Percentiles rank a stretch among this genome's conserved stretches.
Evolutionary conservation across 2,888 invertebrate genomes (phyloP).

Genomic region (Drosophila anomalata): DNA sequence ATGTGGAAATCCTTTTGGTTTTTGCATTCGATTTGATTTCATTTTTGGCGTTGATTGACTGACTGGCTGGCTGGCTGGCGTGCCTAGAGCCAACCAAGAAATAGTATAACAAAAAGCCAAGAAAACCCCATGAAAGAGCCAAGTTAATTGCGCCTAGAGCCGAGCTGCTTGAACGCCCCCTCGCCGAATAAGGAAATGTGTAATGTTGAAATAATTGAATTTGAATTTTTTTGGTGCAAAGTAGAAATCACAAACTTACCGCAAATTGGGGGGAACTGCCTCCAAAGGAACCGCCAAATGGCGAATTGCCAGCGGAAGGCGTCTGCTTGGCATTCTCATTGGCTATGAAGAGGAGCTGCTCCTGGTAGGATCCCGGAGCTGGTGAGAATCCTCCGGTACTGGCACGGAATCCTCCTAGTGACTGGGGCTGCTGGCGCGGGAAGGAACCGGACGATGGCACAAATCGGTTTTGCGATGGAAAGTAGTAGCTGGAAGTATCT

Average conservation of each 20-base stretch:
- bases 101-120: slow-evolving; percentile 4
- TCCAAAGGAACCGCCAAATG: slow-evolving; percentile 75
- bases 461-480: slow-evolving; percentile 82
- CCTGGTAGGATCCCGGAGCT: slow-evolving; percentile 81
- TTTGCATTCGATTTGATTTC: slow-evolving; percentile 63
- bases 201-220: slow-evolving; percentile 34
- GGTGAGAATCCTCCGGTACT: slow-evolving; percentile 55
- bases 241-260: slow-evolving; percentile 50
- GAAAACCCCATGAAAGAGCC: slow-evolving; percentile 44
- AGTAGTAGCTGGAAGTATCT: slow-evolving; percentile 82
- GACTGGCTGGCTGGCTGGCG: slow-evolving; percentile 34
- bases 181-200: slow-evolving; percentile 48
- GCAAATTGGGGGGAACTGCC: slow-evolving; percentile 63
- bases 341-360: slow-evolving; percentile 81
- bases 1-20: slow-evolving; percentile 59
- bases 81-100: slow-evolving; percentile 31
- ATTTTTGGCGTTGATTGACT: slow-evolving; percentile 66
- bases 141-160: slow-evolving; percentile 61
- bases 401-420: slow-evolving; percentile 51
- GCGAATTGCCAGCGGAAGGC: slow-evolving; percentile 39
- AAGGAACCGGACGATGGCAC: slow-evolving; percentile 81
- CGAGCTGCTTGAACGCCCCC: slow-evolving; percentile 26
- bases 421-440: slow-evolving; percentile 67
- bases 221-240: slow-evolving; percentile 13
- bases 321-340: slow-evolving; percentile 69